A percentile compares a stretch with the other conserved stretches of the same genome.
phyloP scores from a whole-genome alignment of 1,140 invertebrate species.

The Probaryconus sp. region DNA sequence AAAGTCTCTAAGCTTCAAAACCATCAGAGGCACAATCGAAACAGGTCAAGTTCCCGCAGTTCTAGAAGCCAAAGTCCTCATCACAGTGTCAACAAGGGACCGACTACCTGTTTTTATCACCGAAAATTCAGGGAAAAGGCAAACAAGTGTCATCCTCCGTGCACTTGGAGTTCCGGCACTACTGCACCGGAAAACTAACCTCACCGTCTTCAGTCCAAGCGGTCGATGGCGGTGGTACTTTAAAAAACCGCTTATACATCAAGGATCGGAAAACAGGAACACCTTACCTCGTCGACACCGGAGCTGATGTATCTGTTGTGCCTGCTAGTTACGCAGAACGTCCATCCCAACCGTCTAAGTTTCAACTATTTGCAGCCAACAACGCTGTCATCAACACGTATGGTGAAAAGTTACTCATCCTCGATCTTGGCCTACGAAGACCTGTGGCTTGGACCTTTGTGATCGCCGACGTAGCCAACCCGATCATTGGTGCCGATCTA shows the following conservation, averaged over 20 bases:
- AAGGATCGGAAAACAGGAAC: neutral
- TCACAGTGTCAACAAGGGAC: too few relatives aligned
- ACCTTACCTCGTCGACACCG: constrained; percentile 5
- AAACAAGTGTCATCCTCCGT: constrained; percentile 5
- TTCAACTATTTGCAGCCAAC: constrained; percentile 55
- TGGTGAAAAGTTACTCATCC: constrained; percentile 58
- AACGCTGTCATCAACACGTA: constrained; percentile 63
- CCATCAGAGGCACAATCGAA: too few relatives aligned
- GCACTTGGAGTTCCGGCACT: neutral
- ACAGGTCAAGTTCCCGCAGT: too few relatives aligned
- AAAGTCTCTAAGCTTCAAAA: too few relatives aligned
- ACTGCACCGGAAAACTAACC: constrained; percentile 24
- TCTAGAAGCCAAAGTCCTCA: too few relatives aligned
- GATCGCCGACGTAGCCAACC: constrained; percentile 65
- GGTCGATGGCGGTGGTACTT: constrained; percentile 18
- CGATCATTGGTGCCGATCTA: constrained; percentile 73
- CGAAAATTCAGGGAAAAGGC: neutral
- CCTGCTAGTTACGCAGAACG: neutral
- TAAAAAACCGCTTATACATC: constrained; percentile 19
- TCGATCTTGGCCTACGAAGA: constrained; percentile 66
- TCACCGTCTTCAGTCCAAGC: constrained; percentile 17
- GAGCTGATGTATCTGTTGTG: constrained; percentile 6
- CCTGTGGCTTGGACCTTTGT: constrained; percentile 68
- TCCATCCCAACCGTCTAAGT: neutral
- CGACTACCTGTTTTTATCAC: neutral